Conservation (phyloP, 2,888 invertebrate species). For the Pseudococcus longispinus region DNA sequence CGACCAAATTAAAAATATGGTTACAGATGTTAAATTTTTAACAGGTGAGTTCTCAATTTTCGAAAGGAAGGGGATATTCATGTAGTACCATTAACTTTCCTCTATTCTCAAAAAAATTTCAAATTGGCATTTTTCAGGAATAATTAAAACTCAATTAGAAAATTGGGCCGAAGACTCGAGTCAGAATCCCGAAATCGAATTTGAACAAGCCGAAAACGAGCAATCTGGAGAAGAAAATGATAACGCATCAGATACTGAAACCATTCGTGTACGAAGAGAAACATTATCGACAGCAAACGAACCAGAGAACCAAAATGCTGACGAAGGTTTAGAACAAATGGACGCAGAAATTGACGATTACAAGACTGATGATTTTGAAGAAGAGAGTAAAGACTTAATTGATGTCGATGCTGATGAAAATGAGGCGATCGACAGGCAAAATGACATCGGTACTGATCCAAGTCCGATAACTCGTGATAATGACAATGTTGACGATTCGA, state of each 20-base stretch:
- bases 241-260: neutral
- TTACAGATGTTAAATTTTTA: slow-evolving; percentile 44
- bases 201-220: neutral
- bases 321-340: neutral
- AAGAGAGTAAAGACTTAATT: slow-evolving; percentile 17
- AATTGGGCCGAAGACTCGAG: neutral
- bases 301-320: neutral
- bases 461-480: neutral
- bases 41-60: slow-evolving; percentile 18
- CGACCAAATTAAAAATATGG: neutral
- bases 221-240: neutral
- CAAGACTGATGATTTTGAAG: slow-evolving; percentile 35
- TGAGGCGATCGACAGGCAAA: neutral
- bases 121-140: neutral
- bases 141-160: slow-evolving; percentile 6
- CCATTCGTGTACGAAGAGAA: neutral
- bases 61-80: too few relatives aligned
- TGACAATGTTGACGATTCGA: neutral
- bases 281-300: neutral
- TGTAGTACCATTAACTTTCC: too few relatives aligned
- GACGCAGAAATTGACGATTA: slow-evolving; percentile 25
- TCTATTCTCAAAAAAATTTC: too few relatives aligned
- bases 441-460: neutral
- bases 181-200: neutral
- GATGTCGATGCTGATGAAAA: neutral